Percentiles rank a stretch among this genome's conserved stretches.
These are phyloP conservation scores for Acromyrmex heyeri DNA, from an alignment of 1,140 invertebrate genomes.

Conservation along the genomic window DNA sequence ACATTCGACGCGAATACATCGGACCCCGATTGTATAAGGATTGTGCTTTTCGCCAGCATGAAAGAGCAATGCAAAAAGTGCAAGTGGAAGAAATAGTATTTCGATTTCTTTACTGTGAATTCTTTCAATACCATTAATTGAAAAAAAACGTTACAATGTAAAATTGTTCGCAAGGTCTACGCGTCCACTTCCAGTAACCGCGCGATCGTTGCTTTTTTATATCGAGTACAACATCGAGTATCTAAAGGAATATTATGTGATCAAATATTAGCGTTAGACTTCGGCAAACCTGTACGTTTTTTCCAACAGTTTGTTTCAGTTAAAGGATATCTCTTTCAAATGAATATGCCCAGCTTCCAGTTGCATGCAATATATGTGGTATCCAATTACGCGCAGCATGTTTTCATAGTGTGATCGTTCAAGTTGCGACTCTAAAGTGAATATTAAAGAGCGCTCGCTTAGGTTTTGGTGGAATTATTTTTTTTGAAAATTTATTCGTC, in stretches of 20 bases:
- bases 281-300: not conserved
- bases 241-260: not conserved
- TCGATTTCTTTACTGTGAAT: not conserved
- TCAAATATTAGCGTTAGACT: not conserved
- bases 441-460: constrained; percentile 71
- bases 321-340: constrained; percentile 4
- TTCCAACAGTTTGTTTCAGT: not conserved
- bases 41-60: not conserved
- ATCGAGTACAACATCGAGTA: not conserved
- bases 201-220: not conserved
- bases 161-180: constrained; percentile 7
- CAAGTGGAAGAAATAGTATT: not conserved
- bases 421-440: constrained; percentile 54
- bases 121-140: not conserved
- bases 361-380: constrained; percentile 16
- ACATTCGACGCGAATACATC: not conserved
- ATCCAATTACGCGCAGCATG: constrained; percentile 22
- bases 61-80: not conserved
- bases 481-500: constrained; percentile 13
- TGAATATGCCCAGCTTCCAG: not conserved
- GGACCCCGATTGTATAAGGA: not conserved
- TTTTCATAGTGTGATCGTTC: not conserved
- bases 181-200: not conserved
- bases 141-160: not conserved
- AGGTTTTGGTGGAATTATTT: constrained; percentile 20